These are phyloP conservation scores for Otolemur crassicaudatus DNA, from an alignment of 2,797 vertebrate genomes.

Conservation along the genomic window DNA sequence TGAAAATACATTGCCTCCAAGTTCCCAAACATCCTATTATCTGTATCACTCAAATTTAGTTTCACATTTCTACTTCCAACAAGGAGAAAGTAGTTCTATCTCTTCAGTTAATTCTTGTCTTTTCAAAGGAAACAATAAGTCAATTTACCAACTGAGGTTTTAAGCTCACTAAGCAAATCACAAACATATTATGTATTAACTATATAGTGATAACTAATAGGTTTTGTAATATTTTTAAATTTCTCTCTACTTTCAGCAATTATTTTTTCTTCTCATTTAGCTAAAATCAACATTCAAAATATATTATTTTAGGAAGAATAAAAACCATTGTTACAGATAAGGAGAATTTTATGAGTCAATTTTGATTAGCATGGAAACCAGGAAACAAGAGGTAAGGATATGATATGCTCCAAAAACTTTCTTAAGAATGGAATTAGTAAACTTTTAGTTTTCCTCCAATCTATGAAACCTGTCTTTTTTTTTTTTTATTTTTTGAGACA, in stretches of 20 bases:
- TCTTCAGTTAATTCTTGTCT: constrained; percentile 19
- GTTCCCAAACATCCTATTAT: neutral
- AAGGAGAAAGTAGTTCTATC: neutral
- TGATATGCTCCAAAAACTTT: neutral
- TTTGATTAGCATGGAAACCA: neutral
- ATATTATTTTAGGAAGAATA: no score
- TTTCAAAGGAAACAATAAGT: constrained; percentile 20
- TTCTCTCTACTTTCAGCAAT: constrained; percentile 29
- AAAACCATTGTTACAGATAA: rapidly evolving
- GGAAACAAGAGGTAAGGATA: neutral
- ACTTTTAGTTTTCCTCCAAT: neutral
- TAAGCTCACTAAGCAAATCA: neutral
- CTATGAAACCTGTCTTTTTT: neutral
- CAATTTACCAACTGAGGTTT: neutral
- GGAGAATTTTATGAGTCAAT: neutral
- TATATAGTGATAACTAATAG: neutral
- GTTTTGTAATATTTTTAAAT: neutral
- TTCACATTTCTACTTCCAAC: neutral
- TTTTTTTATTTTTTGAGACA: no score
- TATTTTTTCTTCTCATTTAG: neutral
- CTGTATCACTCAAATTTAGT: neutral
- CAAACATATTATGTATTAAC: neutral
- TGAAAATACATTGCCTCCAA: constrained; percentile 34
- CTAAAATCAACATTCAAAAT: neutral
- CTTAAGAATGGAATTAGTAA: neutral